Percentiles rank a stretch among this genome's conserved stretches.
Conservation (phyloP, 2,113 vertebrate species). For the Bucco capensis region DNA sequence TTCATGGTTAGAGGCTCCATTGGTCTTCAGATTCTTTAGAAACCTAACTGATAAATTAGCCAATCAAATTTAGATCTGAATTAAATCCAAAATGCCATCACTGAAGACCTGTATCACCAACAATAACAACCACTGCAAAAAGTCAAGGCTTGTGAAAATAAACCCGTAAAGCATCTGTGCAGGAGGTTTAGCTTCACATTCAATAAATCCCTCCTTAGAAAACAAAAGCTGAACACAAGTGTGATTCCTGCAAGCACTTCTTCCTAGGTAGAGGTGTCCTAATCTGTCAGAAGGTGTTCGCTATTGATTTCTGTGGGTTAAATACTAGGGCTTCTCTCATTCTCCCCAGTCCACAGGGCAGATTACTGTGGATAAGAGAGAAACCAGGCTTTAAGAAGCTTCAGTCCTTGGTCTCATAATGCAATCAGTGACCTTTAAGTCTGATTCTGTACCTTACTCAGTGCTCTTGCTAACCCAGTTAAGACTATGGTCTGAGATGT, state of each 20-base stretch:
- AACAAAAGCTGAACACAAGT: not conserved
- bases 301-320: not conserved
- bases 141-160: not conserved
- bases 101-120: not conserved
- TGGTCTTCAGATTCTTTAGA: constrained; percentile 9
- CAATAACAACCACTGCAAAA: not conserved
- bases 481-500: not conserved
- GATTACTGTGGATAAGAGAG: not conserved
- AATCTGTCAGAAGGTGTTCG: not conserved
- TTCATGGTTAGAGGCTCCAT: constrained; percentile 20
- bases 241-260: not conserved
- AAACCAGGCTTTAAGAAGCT: not conserved
- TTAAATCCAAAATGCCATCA: not conserved
- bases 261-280: not conserved
- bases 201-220: not conserved
- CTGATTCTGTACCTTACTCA: not conserved
- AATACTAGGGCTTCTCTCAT: not conserved
- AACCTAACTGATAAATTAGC: constrained; percentile 28
- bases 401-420: not conserved
- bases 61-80: constrained; percentile 44
- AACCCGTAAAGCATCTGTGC: not conserved
- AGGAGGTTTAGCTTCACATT: not conserved
- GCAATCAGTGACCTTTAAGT: not conserved
- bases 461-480: not conserved
- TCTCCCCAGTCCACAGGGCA: not conserved